phyloP scores from a whole-genome alignment of 2,113 vertebrate genomes.

The Pionites leucogaster region DNA sequence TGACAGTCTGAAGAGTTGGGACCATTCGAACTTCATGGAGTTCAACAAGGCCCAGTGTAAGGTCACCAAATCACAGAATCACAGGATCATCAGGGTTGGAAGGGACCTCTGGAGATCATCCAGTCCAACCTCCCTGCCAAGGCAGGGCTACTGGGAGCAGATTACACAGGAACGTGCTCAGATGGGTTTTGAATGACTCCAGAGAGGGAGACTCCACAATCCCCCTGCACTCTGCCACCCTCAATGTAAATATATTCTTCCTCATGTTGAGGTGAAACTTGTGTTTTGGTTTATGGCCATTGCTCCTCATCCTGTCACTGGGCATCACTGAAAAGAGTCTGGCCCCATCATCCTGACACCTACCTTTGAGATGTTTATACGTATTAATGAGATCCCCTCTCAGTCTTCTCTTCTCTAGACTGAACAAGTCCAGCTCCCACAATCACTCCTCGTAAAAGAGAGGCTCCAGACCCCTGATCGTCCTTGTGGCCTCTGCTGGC shows the following conservation, averaged over 20 bases:
- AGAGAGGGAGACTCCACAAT: neutral
- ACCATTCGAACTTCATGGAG: neutral
- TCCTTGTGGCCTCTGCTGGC: neutral
- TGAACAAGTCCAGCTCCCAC: neutral
- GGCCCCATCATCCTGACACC: neutral
- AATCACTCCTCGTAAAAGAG: neutral
- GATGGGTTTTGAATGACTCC: neutral
- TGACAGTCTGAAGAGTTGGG: neutral
- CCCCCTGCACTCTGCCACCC: neutral
- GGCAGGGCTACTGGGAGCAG: neutral
- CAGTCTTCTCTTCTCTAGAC: neutral
- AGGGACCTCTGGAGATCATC: no score
- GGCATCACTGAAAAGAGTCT: neutral
- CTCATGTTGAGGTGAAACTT: neutral
- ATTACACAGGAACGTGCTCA: neutral
- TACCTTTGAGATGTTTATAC: neutral
- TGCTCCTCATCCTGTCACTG: neutral
- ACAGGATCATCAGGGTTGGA: no score
- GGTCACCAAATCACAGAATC: neutral
- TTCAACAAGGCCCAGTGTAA: neutral
- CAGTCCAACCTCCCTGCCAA: neutral
- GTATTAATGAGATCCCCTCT: neutral
- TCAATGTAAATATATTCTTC: neutral
- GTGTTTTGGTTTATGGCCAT: neutral
- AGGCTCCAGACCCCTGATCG: neutral